Percentiles rank a stretch among this genome's conserved stretches.
Conservation (phyloP, 2,888 invertebrate genomes). For the Phorcus lineatus region DNA sequence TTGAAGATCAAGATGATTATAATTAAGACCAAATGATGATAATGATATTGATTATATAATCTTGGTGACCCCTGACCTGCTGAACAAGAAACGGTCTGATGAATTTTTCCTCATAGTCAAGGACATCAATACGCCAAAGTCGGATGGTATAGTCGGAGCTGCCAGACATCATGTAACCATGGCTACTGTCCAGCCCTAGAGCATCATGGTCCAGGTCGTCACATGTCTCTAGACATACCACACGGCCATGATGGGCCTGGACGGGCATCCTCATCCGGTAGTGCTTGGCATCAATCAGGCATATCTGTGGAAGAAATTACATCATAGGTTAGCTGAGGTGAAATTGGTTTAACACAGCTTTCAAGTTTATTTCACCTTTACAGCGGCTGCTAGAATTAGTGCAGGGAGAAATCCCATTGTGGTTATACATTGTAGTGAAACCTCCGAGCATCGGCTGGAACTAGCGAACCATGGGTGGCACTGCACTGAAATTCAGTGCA, state of each 20-base stretch:
- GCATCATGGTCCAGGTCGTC: conserved; percentile 37
- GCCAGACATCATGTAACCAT: conserved; percentile 49
- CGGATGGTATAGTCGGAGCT: conserved; percentile 57
- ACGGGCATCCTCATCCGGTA: conserved; percentile 44
- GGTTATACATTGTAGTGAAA: too few relatives aligned
- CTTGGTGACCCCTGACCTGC: conserved; percentile 4
- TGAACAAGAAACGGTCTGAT: conserved; percentile 24
- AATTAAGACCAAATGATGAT: too few relatives aligned
- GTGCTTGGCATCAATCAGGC: conserved; percentile 49
- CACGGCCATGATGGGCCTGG: conserved; percentile 56
- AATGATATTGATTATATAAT: too few relatives aligned
- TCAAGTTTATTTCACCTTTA: too few relatives aligned
- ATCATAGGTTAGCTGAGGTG: too few relatives aligned
- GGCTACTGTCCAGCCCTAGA: conserved; percentile 33
- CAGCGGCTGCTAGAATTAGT: too few relatives aligned
- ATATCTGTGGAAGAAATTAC: conserved; percentile 46
- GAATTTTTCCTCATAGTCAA: background rate
- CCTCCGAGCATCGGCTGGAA: too few relatives aligned
- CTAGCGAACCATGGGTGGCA: too few relatives aligned
- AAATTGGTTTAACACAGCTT: too few relatives aligned
- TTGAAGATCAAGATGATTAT: too few relatives aligned
- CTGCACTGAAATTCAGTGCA: too few relatives aligned
- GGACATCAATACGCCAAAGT: conserved; percentile 50
- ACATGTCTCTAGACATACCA: conserved; percentile 50
- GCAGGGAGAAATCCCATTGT: too few relatives aligned